Conservation (phyloP, 2,888 invertebrate species). For the Sturmia bella region DNA sequence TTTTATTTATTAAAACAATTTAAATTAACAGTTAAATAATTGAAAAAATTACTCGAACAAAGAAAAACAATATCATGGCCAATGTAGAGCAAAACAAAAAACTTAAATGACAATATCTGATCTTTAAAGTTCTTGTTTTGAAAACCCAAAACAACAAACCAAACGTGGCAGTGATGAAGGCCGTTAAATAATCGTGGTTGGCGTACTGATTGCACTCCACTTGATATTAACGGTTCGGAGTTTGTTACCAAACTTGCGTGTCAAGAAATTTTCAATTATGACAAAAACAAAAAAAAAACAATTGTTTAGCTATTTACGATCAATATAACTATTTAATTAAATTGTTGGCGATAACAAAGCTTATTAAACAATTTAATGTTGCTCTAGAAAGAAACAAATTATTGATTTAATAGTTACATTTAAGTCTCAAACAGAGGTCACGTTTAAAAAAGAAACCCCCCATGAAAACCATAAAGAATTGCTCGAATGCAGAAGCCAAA, state of each 20-base stretch:
- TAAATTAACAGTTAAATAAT: constrained; percentile 2
- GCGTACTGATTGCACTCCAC: constrained; percentile 5
- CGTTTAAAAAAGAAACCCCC: constrained; percentile 27
- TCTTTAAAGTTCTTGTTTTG: constrained; percentile 29
- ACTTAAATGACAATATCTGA: constrained; percentile 33
- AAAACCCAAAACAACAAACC: constrained; percentile 4
- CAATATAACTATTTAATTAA: constrained; percentile 36
- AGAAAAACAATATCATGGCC: constrained; percentile 56
- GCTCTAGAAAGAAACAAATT: constrained; percentile 60
- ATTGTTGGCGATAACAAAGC: constrained; percentile 25
- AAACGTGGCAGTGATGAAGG: constrained; percentile 61
- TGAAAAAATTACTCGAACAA: not conserved
- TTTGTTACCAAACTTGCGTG: constrained; percentile 50
- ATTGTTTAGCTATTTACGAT: constrained; percentile 37
- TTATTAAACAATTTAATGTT: constrained; percentile 52
- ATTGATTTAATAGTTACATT: constrained; percentile 57
- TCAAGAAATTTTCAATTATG: constrained; percentile 38
- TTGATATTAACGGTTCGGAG: constrained; percentile 1
- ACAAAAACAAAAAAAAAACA: constrained; percentile 35
- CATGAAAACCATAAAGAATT: not conserved
- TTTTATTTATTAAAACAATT: not conserved
- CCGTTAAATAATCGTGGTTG: constrained; percentile 22
- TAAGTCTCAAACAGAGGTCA: constrained; percentile 46
- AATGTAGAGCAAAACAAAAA: constrained; percentile 15
- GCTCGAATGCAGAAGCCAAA: constrained; percentile 62